phyloP scores from a whole-genome alignment of 2,797 vertebrate genomes.

The Parauchenoglanis ngamensis region DNA sequence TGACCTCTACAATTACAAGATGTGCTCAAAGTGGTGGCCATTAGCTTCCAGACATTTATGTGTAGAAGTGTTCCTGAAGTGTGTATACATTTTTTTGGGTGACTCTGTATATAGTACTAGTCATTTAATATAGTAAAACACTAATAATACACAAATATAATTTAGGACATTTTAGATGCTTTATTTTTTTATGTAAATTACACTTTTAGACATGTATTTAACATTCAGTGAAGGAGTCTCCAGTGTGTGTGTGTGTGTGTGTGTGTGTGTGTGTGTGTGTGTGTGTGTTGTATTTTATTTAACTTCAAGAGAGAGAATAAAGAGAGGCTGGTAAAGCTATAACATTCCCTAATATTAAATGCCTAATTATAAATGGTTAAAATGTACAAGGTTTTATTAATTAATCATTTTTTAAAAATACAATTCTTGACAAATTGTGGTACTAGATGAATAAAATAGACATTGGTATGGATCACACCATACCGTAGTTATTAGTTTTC shows the following conservation, averaged over 20 bases:
- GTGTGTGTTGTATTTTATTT: background rate
- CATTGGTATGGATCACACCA: background rate
- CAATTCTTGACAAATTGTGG: background rate
- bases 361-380: background rate
- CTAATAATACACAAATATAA: background rate
- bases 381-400: background rate
- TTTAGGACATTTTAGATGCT: background rate
- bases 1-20: too few species aligned
- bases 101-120: background rate
- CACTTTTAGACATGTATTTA: background rate
- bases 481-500: background rate
- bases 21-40: too few species aligned
- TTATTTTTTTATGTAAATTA: background rate
- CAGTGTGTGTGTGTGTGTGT: background rate
- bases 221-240: background rate
- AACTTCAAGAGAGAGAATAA: background rate
- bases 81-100: too few species aligned
- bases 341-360: background rate
- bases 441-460: background rate
- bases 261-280: background rate
- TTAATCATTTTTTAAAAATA: background rate
- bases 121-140: background rate
- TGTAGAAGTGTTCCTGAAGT: too few species aligned
- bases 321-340: background rate
- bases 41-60: too few species aligned